phyloP scores from a whole-genome alignment of 64 coral and sea anemone species.

The Stylophora pistillata region DNA sequence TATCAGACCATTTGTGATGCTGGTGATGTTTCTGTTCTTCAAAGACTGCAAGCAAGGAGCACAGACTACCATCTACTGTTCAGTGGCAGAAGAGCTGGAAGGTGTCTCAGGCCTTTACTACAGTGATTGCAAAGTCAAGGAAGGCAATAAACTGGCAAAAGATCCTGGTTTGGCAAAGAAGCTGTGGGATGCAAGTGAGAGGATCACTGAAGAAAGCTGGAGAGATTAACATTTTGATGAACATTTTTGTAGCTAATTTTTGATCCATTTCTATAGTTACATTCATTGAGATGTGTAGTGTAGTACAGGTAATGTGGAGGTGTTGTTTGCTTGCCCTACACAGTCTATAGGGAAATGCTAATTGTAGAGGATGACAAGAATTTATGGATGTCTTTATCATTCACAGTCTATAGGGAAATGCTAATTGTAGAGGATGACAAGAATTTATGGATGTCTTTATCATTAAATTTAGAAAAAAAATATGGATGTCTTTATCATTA shows the following conservation, averaged over 20 bases:
- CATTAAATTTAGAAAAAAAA: too few relatives aligned
- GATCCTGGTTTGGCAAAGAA: conserved; percentile 38
- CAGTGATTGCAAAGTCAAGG: conserved; percentile 21
- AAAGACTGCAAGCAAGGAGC: conserved; percentile 57
- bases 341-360: too few relatives aligned
- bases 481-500: too few relatives aligned
- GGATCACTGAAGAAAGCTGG: conserved; percentile 38
- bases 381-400: too few relatives aligned
- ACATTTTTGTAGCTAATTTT: not conserved
- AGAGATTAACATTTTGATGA: not conserved
- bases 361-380: too few relatives aligned
- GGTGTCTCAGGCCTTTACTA: conserved; percentile 43
- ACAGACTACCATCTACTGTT: conserved; percentile 56
- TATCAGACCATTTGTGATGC: not conserved
- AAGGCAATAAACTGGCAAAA: not conserved
- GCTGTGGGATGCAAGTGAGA: conserved; percentile 49
- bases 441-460: too few relatives aligned
- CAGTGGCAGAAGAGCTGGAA: conserved; percentile 29
- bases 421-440: too few relatives aligned
- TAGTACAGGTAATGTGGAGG: too few relatives aligned
- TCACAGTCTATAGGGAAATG: too few relatives aligned
- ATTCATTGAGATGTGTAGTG: too few relatives aligned
- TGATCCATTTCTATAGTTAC: too few relatives aligned
- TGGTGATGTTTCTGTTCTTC: not conserved
- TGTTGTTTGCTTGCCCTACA: too few relatives aligned